Percentiles rank a stretch among this genome's conserved stretches.
Evolutionary conservation across 1,140 invertebrate genomes (phyloP).

Genomic region (Cryptotermes secundus): DNA sequence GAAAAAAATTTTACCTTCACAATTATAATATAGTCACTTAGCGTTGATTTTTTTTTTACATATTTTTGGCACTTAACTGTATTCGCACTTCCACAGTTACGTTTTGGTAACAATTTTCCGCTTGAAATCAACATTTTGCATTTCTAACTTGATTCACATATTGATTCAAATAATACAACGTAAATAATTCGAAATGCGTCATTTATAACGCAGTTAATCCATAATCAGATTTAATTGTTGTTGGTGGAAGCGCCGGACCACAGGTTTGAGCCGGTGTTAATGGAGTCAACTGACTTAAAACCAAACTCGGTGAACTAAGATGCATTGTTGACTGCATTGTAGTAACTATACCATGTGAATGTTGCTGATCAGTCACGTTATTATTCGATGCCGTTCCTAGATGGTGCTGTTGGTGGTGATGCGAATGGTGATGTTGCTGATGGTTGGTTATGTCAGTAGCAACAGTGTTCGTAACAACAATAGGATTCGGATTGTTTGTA

Average conservation of each 20-base stretch:
- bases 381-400: not conserved
- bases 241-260: slow-evolving; percentile 50
- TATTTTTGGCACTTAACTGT: not conserved
- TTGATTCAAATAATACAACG: not conserved
- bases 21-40: too few relatives aligned
- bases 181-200: not conserved
- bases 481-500: slow-evolving; percentile 51
- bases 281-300: slow-evolving; percentile 40
- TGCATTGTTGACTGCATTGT: slow-evolving; percentile 11
- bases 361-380: not conserved
- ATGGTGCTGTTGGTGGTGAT: slow-evolving; percentile 21
- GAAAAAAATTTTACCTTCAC: too few relatives aligned
- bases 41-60: too few relatives aligned
- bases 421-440: not conserved
- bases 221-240: slow-evolving; percentile 69
- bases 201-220: slow-evolving; percentile 70
- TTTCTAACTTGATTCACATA: not conserved
- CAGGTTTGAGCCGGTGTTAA: slow-evolving; percentile 52
- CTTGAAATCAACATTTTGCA: not conserved
- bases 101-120: not conserved
- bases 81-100: not conserved
- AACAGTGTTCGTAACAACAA: slow-evolving; percentile 26
- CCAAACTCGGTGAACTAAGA: slow-evolving; percentile 20
- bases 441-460: slow-evolving; percentile 18
- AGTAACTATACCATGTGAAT: slow-evolving; percentile 8